Evolutionary conservation across 2,888 invertebrate genomes (phyloP).

Genomic region (Zele albiditarsus): DNA sequence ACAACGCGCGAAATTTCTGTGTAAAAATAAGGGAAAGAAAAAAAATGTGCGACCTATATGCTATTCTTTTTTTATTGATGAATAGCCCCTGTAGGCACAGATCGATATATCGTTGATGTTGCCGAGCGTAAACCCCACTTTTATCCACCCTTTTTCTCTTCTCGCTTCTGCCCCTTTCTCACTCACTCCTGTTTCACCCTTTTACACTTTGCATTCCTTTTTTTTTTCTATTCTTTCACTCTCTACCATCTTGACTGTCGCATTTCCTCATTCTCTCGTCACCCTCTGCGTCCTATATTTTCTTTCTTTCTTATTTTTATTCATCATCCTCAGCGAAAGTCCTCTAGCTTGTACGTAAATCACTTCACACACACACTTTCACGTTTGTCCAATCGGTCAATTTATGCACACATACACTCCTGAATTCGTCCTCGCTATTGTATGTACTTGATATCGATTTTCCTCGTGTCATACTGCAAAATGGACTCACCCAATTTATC

Average conservation of each 20-base stretch:
- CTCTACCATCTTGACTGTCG: background rate
- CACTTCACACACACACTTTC: background rate
- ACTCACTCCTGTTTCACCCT: background rate
- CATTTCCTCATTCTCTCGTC: background rate
- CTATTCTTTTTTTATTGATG: slow-evolving; percentile 21
- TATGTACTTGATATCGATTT: background rate
- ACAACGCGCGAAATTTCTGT: background rate
- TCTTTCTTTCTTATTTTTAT: background rate
- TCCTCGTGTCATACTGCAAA: background rate
- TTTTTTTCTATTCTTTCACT: background rate
- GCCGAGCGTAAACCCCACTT: slow-evolving; percentile 24
- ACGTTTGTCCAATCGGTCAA: background rate
- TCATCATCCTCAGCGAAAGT: background rate
- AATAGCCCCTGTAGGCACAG: slow-evolving; percentile 7
- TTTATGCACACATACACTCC: background rate
- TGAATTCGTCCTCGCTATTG: background rate
- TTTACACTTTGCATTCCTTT: slow-evolving; percentile 16
- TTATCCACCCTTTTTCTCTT: background rate
- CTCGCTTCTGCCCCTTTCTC: slow-evolving; percentile 6
- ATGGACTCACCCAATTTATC: slow-evolving; percentile 1
- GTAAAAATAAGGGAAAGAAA: background rate
- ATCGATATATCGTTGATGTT: slow-evolving; percentile 34
- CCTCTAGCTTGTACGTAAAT: background rate
- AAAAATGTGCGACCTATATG: slow-evolving; percentile 16
- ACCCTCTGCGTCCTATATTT: background rate